phyloP scores from a whole-genome alignment of 1,140 invertebrate genomes.

The Drosophila chauvacae region DNA sequence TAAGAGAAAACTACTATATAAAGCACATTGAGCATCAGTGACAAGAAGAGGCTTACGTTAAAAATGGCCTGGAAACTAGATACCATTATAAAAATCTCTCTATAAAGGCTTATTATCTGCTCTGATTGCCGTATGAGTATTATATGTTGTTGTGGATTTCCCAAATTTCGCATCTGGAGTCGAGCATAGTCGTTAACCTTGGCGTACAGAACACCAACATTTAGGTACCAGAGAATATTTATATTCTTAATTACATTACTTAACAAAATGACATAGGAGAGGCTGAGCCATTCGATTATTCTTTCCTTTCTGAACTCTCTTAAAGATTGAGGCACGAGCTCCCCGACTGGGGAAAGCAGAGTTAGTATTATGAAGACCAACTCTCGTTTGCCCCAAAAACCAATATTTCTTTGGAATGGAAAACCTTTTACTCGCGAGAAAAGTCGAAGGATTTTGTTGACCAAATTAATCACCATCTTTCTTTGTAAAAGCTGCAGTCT shows the following conservation, averaged over 20 bases:
- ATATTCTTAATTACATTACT: not conserved
- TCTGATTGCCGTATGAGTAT: not conserved
- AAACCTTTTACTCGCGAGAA: not conserved
- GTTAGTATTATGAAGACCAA: not conserved
- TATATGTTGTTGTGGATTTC: not conserved
- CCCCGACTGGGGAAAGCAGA: not conserved
- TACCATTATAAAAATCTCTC: not conserved
- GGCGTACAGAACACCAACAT: conserved; percentile 1
- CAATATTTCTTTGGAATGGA: not conserved
- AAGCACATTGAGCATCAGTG: not conserved
- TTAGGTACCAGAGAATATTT: conserved; percentile 9
- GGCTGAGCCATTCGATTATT: not conserved
- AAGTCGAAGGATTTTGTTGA: not conserved
- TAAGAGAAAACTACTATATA: not conserved
- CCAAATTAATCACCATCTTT: not conserved
- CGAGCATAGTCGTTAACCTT: conserved; percentile 3
- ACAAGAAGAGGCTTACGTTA: not conserved
- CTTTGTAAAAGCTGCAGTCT: not conserved
- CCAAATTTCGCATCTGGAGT: not conserved
- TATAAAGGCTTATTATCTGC: not conserved
- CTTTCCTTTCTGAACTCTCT: rapidly evolving
- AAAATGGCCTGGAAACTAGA: conserved; percentile 7
- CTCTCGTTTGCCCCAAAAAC: not conserved
- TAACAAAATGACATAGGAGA: not conserved
- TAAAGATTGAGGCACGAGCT: rapidly evolving